Conservation (phyloP, 2,113 vertebrate species). For the Labeo catla region DNA sequence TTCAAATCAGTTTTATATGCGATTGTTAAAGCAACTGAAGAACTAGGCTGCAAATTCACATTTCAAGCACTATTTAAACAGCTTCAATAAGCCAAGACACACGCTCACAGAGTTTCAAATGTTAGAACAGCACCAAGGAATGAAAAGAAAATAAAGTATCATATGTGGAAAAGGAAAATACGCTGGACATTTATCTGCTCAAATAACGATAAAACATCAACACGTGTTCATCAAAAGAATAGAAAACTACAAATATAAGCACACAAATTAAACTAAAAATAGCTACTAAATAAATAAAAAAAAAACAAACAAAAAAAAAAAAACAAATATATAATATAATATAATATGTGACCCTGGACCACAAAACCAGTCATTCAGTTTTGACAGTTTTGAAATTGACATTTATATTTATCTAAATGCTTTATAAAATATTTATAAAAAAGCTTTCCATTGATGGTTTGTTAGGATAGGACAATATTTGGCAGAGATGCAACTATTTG, state of each 20-base stretch:
- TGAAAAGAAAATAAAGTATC: conserved; percentile 6
- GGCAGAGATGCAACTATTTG: no score
- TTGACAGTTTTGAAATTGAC: no score
- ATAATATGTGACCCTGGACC: no score
- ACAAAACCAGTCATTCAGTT: no score
- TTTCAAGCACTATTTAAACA: conserved; percentile 9
- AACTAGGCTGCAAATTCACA: not conserved
- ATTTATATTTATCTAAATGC: no score
- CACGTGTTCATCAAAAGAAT: not conserved
- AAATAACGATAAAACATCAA: not conserved
- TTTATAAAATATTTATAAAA: no score
- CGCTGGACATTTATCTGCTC: not conserved
- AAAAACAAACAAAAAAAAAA: not conserved
- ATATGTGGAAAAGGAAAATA: not conserved
- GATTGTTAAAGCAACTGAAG: conserved; percentile 14
- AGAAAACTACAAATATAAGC: not conserved
- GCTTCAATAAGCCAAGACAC: conserved; percentile 13
- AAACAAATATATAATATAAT: not conserved
- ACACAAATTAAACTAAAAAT: not conserved
- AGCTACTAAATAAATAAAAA: no score
- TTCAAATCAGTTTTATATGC: conserved; percentile 49
- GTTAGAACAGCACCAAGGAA: not conserved
- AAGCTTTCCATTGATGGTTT: no score
- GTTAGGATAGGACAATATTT: no score
- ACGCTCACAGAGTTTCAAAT: not conserved